Evolutionary conservation across 2,113 vertebrate genomes (phyloP).

Genomic region (Macquaria australasica): DNA sequence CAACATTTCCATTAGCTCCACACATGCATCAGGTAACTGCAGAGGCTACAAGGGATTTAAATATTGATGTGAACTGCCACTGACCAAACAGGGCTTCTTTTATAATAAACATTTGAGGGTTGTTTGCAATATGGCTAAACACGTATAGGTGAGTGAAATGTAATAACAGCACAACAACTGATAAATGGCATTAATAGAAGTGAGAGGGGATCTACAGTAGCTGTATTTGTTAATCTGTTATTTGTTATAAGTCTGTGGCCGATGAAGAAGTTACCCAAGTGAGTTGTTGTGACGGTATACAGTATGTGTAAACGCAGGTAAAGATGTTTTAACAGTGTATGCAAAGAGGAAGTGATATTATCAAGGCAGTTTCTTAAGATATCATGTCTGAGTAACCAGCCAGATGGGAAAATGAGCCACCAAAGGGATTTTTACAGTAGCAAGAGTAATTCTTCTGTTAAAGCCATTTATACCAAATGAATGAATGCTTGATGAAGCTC

Average conservation of each 20-base stretch:
- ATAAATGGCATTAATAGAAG: background rate
- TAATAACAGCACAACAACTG: background rate
- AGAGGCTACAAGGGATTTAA: conserved; percentile 3
- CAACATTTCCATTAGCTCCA: background rate
- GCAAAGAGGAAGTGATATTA: background rate
- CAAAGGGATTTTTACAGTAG: background rate
- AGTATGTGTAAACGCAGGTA: too few relatives aligned
- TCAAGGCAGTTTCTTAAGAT: background rate
- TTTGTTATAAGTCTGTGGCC: background rate
- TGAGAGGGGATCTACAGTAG: background rate
- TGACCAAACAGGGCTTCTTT: background rate
- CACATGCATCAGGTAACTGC: background rate
- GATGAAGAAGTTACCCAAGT: too few relatives aligned
- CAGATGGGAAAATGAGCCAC: background rate
- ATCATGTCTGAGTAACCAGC: background rate
- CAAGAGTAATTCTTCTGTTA: background rate
- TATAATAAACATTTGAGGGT: background rate
- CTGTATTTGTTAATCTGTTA: background rate
- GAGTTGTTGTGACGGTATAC: too few relatives aligned
- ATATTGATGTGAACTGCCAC: background rate
- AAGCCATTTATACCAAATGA: background rate
- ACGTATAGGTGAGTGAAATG: too few relatives aligned
- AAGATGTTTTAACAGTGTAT: background rate
- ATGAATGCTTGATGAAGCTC: background rate
- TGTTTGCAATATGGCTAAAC: background rate